These are phyloP conservation scores for Agrochola macilenta DNA, from an alignment of 2,888 invertebrate species.

Conservation along the genomic window DNA sequence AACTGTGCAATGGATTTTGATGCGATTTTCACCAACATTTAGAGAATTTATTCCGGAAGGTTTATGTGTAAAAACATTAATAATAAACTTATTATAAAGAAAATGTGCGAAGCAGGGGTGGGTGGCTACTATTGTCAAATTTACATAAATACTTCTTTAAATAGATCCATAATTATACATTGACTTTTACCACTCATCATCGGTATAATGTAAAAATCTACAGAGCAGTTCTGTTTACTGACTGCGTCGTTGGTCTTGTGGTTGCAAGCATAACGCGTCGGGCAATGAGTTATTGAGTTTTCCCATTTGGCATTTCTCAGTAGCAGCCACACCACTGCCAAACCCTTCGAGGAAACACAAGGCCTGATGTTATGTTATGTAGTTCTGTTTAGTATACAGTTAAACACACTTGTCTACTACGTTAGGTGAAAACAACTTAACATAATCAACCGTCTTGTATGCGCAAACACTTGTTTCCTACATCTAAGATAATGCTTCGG, in stretches of 20 bases:
- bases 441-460: too few relatives aligned
- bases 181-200: neutral
- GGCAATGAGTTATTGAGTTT: neutral
- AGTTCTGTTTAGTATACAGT: neutral
- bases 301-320: neutral
- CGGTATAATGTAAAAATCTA: neutral
- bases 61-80: too few relatives aligned
- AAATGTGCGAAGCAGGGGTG: neutral
- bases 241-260: neutral
- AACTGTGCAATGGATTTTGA: too few relatives aligned
- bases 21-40: too few relatives aligned
- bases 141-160: neutral
- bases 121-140: neutral
- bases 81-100: neutral
- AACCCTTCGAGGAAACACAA: neutral
- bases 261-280: neutral
- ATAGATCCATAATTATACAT: neutral
- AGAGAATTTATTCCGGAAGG: too few relatives aligned
- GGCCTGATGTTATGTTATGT: neutral
- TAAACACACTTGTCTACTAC: neutral
- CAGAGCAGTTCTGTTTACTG: neutral
- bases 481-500: neutral
- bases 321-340: neutral
- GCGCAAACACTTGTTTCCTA: neutral
- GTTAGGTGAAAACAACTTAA: neutral